phyloP scores from a whole-genome alignment of 2,888 invertebrate species.

The Aphrophora alni region DNA sequence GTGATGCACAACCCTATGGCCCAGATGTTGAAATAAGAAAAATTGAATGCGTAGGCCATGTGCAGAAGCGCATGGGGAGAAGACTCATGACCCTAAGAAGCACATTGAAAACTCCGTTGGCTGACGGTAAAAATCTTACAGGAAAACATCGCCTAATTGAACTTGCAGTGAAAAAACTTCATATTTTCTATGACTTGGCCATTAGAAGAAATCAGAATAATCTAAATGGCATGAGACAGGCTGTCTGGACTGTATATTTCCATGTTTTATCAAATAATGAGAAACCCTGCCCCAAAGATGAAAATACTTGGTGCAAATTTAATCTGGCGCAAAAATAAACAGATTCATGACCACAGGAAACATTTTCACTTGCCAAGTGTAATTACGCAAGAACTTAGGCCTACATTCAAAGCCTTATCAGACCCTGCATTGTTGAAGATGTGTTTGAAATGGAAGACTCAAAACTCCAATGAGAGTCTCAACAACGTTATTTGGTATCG shows the following conservation, averaged over 20 bases:
- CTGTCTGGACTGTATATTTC: slow-evolving; percentile 20
- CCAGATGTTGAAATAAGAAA: slow-evolving; percentile 19
- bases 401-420: slow-evolving; percentile 10
- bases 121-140: slow-evolving; percentile 18
- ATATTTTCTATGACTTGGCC: slow-evolving; percentile 24
- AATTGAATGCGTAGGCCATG: slow-evolving; percentile 24
- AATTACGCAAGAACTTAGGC: slow-evolving; percentile 15
- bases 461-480: slow-evolving; percentile 15
- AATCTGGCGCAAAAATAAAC: not conserved
- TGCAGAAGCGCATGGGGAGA: slow-evolving; percentile 10
- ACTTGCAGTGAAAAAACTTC: slow-evolving; percentile 17
- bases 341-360: slow-evolving; percentile 12
- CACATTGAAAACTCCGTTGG: not conserved
- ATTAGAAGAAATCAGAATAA: slow-evolving; percentile 28
- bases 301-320: slow-evolving; percentile 11
- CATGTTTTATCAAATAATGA: slow-evolving; percentile 24
- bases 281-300: not conserved
- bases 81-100: not conserved
- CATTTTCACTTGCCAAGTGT: slow-evolving; percentile 14
- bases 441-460: slow-evolving; percentile 20
- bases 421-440: slow-evolving; percentile 14
- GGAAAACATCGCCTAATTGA: slow-evolving; percentile 21
- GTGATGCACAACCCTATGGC: slow-evolving; percentile 16
- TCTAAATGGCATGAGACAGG: slow-evolving; percentile 14
- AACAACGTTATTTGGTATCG: slow-evolving; percentile 22